Evolutionary conservation across 2,797 vertebrate species (phyloP).

Genomic region (Coregonus sp.): DNA sequence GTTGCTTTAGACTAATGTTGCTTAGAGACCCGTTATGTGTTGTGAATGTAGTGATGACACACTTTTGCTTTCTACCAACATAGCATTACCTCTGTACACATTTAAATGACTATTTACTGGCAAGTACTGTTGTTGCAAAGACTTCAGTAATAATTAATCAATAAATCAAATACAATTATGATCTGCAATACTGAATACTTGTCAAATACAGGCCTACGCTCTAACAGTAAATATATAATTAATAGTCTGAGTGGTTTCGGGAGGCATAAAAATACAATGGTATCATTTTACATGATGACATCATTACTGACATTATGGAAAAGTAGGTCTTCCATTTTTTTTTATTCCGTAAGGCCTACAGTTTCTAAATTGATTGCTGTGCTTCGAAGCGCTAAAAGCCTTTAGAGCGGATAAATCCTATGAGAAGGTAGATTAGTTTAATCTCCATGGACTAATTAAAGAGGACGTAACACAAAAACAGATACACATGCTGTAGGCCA

Average conservation of each 20-base stretch:
- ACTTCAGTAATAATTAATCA: neutral
- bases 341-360: neutral
- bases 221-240: neutral
- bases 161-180: neutral
- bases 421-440: neutral
- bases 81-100: neutral
- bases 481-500: neutral
- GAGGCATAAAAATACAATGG: neutral
- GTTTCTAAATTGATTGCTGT: slow-evolving; percentile 2
- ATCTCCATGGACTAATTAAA: neutral
- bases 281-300: neutral
- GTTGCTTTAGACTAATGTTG: neutral
- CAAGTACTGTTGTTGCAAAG: neutral
- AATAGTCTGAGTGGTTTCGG: neutral
- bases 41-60: neutral
- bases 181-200: neutral
- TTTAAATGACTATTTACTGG: neutral
- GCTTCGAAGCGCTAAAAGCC: too few species aligned
- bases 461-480: neutral
- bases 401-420: neutral
- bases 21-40: neutral
- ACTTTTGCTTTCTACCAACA: neutral
- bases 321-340: neutral
- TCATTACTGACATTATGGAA: neutral
- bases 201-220: neutral